Conservation (phyloP, 2,888 invertebrate species). For the Luperina testacea region DNA sequence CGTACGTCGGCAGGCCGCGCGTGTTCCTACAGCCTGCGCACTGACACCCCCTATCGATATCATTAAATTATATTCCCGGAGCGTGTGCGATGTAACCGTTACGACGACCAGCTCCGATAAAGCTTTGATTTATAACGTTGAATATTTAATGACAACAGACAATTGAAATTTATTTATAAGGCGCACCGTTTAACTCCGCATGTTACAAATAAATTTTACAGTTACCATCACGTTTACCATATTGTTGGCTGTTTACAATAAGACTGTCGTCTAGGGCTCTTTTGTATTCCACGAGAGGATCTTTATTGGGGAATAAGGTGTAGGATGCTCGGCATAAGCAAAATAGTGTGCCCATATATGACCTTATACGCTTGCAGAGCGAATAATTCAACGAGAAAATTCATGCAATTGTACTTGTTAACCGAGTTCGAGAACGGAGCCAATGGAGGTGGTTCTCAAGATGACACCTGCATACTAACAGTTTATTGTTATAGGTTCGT, state of each 20-base stretch:
- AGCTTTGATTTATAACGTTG: conserved; percentile 87
- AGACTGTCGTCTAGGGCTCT: conserved; percentile 76
- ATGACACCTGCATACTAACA: conserved; percentile 56
- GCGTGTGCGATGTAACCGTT: conserved; percentile 83
- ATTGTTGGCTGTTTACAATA: conserved; percentile 79
- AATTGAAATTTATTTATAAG: conserved; percentile 89
- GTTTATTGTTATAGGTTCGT: conserved; percentile 48
- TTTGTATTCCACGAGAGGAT: conserved; percentile 81
- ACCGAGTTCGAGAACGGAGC: conserved; percentile 58
- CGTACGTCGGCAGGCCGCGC: conserved; percentile 53
- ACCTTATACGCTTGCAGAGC: conserved; percentile 63
- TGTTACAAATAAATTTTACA: conserved; percentile 86
- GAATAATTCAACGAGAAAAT: conserved; percentile 71
- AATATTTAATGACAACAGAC: conserved; percentile 88
- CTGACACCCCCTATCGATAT: conserved; percentile 82
- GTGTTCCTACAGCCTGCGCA: conserved; percentile 63
- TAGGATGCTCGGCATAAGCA: conserved; percentile 68
- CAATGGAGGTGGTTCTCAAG: conserved; percentile 44
- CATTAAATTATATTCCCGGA: conserved; percentile 85
- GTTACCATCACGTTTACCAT: conserved; percentile 84
- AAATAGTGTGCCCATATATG: conserved; percentile 70
- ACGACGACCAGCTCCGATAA: conserved; percentile 84
- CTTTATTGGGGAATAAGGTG: conserved; percentile 75
- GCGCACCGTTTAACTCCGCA: conserved; percentile 79
- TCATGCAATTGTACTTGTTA: conserved; percentile 68